Evolutionary conservation across 2,113 vertebrate genomes (phyloP).

Genomic region (Uria aalge): DNA sequence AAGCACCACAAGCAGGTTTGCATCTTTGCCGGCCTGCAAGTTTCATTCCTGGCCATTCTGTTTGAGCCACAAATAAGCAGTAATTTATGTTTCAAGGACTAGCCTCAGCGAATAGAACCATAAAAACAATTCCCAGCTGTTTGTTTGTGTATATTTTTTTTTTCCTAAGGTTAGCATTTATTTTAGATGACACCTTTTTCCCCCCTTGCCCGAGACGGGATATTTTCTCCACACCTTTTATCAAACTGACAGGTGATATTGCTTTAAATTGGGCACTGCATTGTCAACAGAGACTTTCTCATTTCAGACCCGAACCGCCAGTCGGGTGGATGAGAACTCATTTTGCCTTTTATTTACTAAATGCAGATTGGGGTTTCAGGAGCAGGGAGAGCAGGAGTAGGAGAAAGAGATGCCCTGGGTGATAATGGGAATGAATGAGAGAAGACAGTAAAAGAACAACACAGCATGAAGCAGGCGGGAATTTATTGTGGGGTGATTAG

Average conservation of each 20-base stretch:
- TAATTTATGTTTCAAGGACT: slow-evolving; percentile 22
- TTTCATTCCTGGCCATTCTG: background rate
- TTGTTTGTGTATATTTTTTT: background rate
- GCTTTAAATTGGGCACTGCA: slow-evolving; percentile 41
- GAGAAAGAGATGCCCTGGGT: background rate
- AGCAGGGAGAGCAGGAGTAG: background rate
- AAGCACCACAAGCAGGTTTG: background rate
- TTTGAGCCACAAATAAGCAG: slow-evolving; percentile 28
- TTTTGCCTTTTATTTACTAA: slow-evolving; percentile 27
- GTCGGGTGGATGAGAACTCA: background rate
- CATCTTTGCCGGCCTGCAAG: background rate
- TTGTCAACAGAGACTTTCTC: slow-evolving; percentile 13
- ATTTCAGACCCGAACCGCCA: background rate
- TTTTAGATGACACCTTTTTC: slow-evolving; percentile 19
- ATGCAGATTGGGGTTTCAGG: slow-evolving; percentile 25
- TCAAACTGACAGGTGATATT: slow-evolving; percentile 60
- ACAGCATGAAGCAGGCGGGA: background rate
- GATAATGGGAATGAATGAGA: background rate
- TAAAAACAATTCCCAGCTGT: slow-evolving; percentile 35
- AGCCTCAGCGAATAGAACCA: background rate
- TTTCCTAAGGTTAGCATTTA: background rate
- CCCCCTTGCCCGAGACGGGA: background rate
- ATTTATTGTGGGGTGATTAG: background rate
- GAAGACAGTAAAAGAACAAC: background rate
- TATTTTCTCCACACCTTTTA: slow-evolving; percentile 43